Evolutionary conservation across 2,113 vertebrate species (phyloP), one percentile per base, ranked within the genome.

Genomic region (Burhinus bistriatus): DNA sequence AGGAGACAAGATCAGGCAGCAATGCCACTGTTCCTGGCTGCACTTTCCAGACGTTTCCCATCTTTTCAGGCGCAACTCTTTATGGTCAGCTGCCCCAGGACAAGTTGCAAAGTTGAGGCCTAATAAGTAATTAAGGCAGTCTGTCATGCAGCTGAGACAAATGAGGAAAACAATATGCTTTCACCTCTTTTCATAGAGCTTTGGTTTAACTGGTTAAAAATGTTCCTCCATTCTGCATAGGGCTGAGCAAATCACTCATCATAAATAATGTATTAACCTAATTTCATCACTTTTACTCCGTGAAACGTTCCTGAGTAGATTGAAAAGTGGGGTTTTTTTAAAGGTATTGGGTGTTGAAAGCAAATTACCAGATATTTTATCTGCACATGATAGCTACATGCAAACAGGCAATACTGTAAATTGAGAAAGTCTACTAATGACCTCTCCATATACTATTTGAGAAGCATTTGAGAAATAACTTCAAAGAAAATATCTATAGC

Each of bases 201-300:
- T 51, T 66, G 86, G 62, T 82, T 83, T 49, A 69, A 42, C 61
- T 38, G 69, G 83, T 72, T 91, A 61, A 95, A 83, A 87, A 65
- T 42, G 27, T 77, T 95, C 77, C 66, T n/a, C 69, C 76, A 0
- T 32, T 94, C 90, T 70, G 73, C 83, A 82, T 0, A 27, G 83
- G 62, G 52, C 83, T 40, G 65, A 93, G 73, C 23, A 95, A 87
- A 84, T 93, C 57, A 51, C 38, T 93, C 87, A 79, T 80, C 78
- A 70, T 96, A 92, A 96, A 93, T 95, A 83, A 94, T 88, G 66
- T 15, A 96, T 93, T 95, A 73, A 91, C 66, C 58, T 58, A 65
- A 93, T 95, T 89, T 94, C 61, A 38, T 30, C 40, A 9, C 78
- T 96, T 91, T 49, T 45, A 12, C 73, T 65, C 73, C 54, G 40